Base-by-base conservation (phyloP, 2,888 invertebrate genomes). In the Lacanobia oleracea region DNA sequence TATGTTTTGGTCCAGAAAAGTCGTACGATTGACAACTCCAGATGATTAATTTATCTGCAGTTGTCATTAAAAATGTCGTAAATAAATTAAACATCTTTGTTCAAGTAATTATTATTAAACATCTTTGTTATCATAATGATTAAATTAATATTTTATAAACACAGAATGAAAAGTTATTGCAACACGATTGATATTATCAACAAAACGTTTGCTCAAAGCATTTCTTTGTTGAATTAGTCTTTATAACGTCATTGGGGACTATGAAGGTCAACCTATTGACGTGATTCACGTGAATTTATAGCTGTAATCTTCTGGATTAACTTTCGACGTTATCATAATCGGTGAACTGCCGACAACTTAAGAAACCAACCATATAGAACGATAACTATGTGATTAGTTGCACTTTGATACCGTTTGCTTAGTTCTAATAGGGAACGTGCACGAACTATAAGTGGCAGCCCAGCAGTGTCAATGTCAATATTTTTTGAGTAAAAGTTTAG, bases 271-370 rank as follows among this genome's bases (percentile, higher is more conserved):
- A n/a, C 9, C 23, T 40, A 63, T 69, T 65, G 64, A 77, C 64
- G 51, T 48, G 51, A 64, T 63, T 70, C 48, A 77, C 43, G n/a
- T 57, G 37, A 67, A 50, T 65, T 53, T 79, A 57, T 68, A 23
- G 40, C 45, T 59, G 37, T 79, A 68, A 79, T 79, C 65, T 63
- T 23, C n/a, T 66, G 51, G 65, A 81, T 79, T 77, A 56, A 59
- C 37, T 53, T 65, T 61, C 18, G n/a, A 64, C 37, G 48, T 65
- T 82, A 79, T 77, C 63, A 70, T 57, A 56, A 75, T 78, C 71
- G 37, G 21, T 82, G 56, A 77, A 67, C 64, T 21, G 37, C 21
- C 6, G 40, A 48, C 61, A n/a, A 70, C 37, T 27, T 43, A 70
- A 53, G 51, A 37, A 67, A 56, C 53, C 51, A 67, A 56, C 53